Percentiles rank a stretch among this genome's conserved stretches.
phyloP scores from a whole-genome alignment of 1,140 invertebrate species.

The Druon quercuslanigerum region DNA sequence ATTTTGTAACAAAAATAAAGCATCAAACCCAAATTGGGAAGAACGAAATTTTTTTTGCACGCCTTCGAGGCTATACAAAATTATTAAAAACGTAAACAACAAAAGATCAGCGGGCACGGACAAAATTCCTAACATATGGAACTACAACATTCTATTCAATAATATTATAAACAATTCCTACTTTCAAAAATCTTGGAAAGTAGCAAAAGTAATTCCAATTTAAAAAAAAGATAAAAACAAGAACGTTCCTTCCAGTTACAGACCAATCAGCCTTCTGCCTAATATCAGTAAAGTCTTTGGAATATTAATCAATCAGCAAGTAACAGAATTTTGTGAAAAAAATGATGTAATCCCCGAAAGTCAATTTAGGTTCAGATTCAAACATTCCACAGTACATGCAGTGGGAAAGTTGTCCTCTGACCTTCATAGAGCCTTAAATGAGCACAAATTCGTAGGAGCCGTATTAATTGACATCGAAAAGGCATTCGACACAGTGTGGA shows the following conservation, averaged over 20 bases:
- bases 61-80: not conserved
- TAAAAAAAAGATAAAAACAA: slow-evolving; percentile 40
- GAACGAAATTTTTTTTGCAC: slow-evolving; percentile 5
- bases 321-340: slow-evolving; percentile 32
- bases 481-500: slow-evolving; percentile 44
- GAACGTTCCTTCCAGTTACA: slow-evolving; percentile 13
- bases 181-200: slow-evolving; percentile 39
- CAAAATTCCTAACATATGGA: slow-evolving; percentile 35
- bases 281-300: slow-evolving; percentile 39
- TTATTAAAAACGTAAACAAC: slow-evolving; percentile 39
- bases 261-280: slow-evolving; percentile 36
- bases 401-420: too few species aligned
- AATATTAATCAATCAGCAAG: slow-evolving; percentile 37
- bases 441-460: too few species aligned
- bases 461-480: too few species aligned
- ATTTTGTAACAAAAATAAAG: slow-evolving; percentile 42
- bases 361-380: too few species aligned
- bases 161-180: slow-evolving; percentile 34
- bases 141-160: slow-evolving; percentile 37
- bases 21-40: slow-evolving; percentile 32
- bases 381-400: too few species aligned
- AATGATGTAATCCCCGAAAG: not conserved
- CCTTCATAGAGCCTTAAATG: too few species aligned
- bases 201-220: slow-evolving; percentile 39
- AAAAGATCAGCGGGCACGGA: slow-evolving; percentile 37